A percentile compares a stretch with the other conserved stretches of the same genome.
phyloP scores from a whole-genome alignment of 2,888 invertebrate genomes.

The Philaethria dido region DNA sequence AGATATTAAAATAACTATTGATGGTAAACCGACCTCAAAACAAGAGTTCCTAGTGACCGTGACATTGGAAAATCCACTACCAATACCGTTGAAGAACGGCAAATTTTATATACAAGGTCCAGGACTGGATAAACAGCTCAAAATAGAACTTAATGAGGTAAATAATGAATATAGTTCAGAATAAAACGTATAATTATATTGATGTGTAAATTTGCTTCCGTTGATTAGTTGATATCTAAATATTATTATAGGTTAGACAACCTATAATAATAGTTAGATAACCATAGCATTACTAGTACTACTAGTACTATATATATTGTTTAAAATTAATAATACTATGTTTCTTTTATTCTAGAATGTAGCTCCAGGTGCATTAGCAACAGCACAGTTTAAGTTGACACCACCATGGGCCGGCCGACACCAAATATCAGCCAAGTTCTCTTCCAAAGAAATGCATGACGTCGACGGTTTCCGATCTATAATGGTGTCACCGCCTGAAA shows the following conservation, averaged over 20 bases:
- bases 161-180: neutral
- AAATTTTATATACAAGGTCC: conserved; percentile 93
- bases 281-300: no score
- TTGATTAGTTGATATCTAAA: neutral
- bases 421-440: conserved; percentile 94
- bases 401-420: conserved; percentile 91
- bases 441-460: conserved; percentile 93
- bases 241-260: no score
- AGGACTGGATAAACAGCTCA: conserved; percentile 89
- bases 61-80: conserved; percentile 91
- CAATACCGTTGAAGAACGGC: conserved; percentile 89
- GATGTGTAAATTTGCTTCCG: no score
- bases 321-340: neutral
- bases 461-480: conserved; percentile 94
- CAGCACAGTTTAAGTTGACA: conserved; percentile 89
- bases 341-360: conserved; percentile 69
- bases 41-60: conserved; percentile 85
- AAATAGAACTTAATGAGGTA: conserved; percentile 87
- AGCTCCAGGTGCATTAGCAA: conserved; percentile 87
- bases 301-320: no score
- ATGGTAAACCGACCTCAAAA: conserved; percentile 79
- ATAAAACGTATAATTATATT: no score
- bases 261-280: no score
- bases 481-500: conserved; percentile 83
- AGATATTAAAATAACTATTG: conserved; percentile 90